Percentiles rank a stretch among this genome's conserved stretches.
Conservation (phyloP, 2,113 vertebrate species). For the Amblyornis subalaris region DNA sequence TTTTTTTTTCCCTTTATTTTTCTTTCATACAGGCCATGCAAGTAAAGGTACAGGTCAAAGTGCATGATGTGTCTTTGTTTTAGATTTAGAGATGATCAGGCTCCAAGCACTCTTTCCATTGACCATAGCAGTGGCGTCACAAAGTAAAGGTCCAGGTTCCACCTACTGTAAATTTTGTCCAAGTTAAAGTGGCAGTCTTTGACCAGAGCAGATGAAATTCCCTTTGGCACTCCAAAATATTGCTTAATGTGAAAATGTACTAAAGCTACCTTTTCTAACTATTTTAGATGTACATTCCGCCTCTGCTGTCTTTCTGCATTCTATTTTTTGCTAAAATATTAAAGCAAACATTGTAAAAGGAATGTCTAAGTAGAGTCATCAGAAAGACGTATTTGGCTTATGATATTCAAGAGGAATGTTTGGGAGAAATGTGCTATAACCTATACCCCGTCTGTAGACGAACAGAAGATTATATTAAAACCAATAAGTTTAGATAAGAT, state of each 20-base stretch:
- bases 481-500: not conserved
- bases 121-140: conserved; percentile 74
- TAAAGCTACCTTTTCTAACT: not conserved
- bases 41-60: conserved; percentile 88
- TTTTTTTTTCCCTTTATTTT: conserved; percentile 75
- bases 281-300: conserved; percentile 37
- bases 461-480: not conserved
- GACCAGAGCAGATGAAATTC: not conserved
- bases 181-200: not conserved
- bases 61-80: conserved; percentile 81
- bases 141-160: conserved; percentile 21
- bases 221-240: not conserved
- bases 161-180: not conserved
- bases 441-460: not conserved
- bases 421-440: not conserved
- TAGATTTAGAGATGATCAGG: conserved; percentile 69
- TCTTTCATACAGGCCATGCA: conserved; percentile 85
- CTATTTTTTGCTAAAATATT: not conserved
- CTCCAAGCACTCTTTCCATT: conserved; percentile 65
- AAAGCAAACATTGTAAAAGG: not conserved
- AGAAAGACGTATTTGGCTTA: not conserved
- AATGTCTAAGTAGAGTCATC: not conserved
- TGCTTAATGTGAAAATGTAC: not conserved
- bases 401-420: not conserved
- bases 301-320: conserved; percentile 54